Evolutionary conservation across 2,797 vertebrate species (phyloP).

Genomic region (Avahi laniger): DNA sequence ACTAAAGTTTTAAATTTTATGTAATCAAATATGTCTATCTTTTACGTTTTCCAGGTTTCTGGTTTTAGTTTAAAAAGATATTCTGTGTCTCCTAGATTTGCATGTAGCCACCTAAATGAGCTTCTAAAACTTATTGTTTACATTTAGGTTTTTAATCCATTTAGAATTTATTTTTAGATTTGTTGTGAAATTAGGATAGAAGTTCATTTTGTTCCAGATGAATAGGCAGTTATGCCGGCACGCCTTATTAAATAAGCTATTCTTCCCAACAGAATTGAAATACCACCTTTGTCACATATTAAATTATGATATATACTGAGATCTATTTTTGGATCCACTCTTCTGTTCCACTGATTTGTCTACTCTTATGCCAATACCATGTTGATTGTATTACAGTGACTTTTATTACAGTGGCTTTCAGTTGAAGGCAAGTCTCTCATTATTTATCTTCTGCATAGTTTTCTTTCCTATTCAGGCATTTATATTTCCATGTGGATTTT

Average conservation of each 20-base stretch:
- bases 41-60: neutral
- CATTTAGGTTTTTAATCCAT: slow-evolving; percentile 64
- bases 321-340: slow-evolving; percentile 72
- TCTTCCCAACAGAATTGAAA: slow-evolving; percentile 73
- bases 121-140: slow-evolving; percentile 49
- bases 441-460: slow-evolving; percentile 66
- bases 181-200: slow-evolving; percentile 60
- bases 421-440: slow-evolving; percentile 55
- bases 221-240: slow-evolving; percentile 55
- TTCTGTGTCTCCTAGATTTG: neutral
- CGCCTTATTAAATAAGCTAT: slow-evolving; percentile 75
- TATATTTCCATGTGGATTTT: slow-evolving; percentile 46
- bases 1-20: neutral
- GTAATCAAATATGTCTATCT: neutral
- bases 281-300: slow-evolving; percentile 77
- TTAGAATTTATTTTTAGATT: slow-evolving; percentile 64
- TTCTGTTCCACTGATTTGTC: slow-evolving; percentile 70
- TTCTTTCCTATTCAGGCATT: slow-evolving; percentile 55
- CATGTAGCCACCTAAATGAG: slow-evolving; percentile 1
- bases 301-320: slow-evolving; percentile 78
- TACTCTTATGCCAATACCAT: slow-evolving; percentile 44
- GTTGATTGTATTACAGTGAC: slow-evolving; percentile 58
- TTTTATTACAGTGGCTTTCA: slow-evolving; percentile 62
- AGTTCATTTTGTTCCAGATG: slow-evolving; percentile 73
- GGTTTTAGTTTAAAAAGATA: neutral